These are phyloP conservation scores for Latrodectus hesperus DNA, from an alignment of 2,888 invertebrate species.

Conservation along the genomic window DNA sequence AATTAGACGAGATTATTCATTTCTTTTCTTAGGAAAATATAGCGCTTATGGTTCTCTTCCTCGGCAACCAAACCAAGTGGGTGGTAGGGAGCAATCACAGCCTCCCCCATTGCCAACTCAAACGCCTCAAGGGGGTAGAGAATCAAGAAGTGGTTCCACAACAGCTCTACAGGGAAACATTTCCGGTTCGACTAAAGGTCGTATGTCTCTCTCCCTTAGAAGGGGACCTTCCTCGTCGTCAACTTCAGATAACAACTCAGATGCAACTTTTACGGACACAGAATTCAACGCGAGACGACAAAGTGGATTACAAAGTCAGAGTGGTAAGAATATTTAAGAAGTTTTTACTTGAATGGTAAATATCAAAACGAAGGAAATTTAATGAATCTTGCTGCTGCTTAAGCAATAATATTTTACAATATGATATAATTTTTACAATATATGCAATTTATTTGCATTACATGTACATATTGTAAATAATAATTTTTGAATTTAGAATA, in stretches of 20 bases:
- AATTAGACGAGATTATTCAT: neutral
- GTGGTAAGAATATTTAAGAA: constrained; percentile 44
- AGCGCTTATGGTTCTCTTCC: constrained; percentile 50
- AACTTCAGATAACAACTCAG: constrained; percentile 70
- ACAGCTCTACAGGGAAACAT: constrained; percentile 6
- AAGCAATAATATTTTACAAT: no score
- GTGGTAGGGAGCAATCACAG: constrained; percentile 18
- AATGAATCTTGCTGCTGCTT: no score
- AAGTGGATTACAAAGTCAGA: constrained; percentile 50
- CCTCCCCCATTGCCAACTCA: constrained; percentile 5
- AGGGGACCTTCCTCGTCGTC: constrained; percentile 70
- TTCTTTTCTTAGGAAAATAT: constrained; percentile 47
- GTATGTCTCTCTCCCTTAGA: constrained; percentile 64
- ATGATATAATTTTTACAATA: no score
- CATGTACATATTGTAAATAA: no score
- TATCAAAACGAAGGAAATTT: no score
- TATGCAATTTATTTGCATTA: no score
- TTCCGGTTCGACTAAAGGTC: constrained; percentile 3
- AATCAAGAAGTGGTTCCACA: constrained; percentile 47
- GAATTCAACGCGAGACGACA: constrained; percentile 59
- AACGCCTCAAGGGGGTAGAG: neutral
- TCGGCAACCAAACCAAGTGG: constrained; percentile 43
- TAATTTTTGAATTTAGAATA: no score
- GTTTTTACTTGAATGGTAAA: no score
- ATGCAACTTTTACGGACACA: constrained; percentile 69